Evolutionary conservation across 2,113 vertebrate genomes (phyloP), one percentile per base, ranked within the genome.

Genomic region (Ploceus nigricollis): DNA sequence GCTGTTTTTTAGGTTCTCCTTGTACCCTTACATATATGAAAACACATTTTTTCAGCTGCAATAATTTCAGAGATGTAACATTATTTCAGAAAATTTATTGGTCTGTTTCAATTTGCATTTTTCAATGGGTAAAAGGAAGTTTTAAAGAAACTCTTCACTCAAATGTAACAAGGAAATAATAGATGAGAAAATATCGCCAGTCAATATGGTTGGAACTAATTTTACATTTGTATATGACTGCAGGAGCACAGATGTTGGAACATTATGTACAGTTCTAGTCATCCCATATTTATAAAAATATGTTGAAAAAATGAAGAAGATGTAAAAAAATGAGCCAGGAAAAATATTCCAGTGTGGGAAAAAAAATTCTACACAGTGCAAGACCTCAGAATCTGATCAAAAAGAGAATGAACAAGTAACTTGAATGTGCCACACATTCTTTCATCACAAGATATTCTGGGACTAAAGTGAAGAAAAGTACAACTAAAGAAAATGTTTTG

Each of bases 271-370:
- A 40, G 56, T 42, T 81, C 50, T 95, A 45, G 24, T 73, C 3
- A 3, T 88, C 45, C 13, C 3, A 3, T 56, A 50, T 63, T 90
- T 88, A 56, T 70, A 66, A 95, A 89, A 94, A 76, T 31, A 69
- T 61, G 19, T 77, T 95, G 82, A 80, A 94, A 96, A 94, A 77
- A 18, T 73, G 70, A 89, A 79, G 48, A 89, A 72, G 70, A 72
- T 82, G 45, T 45, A 57, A 85, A 73, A 93, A 80, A 77, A 78
- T 15, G 42, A 90, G 42, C 56, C 87, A 88, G 68, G 13, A 83
- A 93, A 94, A 90, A 63, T 50, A 91, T 82, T 61, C 33, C 23
- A 77, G 18, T 53, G 31, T 1, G 7, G 25, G 24, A 17, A 48
- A 93, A 93, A 87, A 27, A 16, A 15, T 5, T 53, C n/a, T 87